Base-by-base conservation (phyloP, 2,888 invertebrate species). In the Saturnia pavonia region DNA sequence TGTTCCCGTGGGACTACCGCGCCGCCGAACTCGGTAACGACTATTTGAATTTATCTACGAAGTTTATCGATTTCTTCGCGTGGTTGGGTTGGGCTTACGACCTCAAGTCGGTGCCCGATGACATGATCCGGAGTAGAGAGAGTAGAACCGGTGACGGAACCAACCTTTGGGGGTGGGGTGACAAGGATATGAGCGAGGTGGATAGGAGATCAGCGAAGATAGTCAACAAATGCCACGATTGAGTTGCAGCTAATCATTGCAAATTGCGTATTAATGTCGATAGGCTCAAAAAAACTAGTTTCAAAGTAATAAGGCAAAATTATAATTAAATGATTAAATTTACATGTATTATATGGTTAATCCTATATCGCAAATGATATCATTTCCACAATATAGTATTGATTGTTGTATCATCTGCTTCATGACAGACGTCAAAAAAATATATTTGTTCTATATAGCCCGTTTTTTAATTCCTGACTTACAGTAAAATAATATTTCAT, bases 131-230 rank as follows among this genome's bases (percentile, higher is more conserved):
- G 12, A 65, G 25, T 3, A 63, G 78, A 57, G 70, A 70, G 2
- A 51, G n/a, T 16, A 63, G 76, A 19, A 77, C 77, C 0, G 78
- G 78, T 0, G 77, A 78, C n/a, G 76, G 76, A 0, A 72, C 67
- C 0, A 67, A 72, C 57, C 12, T 71, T 19, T 75, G 75, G 75
- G 74, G 75, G 1, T 72, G 73, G 71, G 74, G 70, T 19, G 71
- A 72, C 54, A 71, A 68, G 42, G 72, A 74, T 69, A 72, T 74
- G 74, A 51, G 42, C 42, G 70, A 69, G 4, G 48, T 68, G 40
- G 69, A 67, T 45, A 67, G 48, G 34, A 16, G 22, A n/a, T 65
- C 51, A 81, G 95, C 95, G 27, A 95, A 96, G 22, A 43, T 43
- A 43, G 1, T 43, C 43, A 43, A 43, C 43, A 43, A 43, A 51